Conservation (phyloP, 2,113 vertebrate genomes). For the Malurus alboscapulatus region DNA sequence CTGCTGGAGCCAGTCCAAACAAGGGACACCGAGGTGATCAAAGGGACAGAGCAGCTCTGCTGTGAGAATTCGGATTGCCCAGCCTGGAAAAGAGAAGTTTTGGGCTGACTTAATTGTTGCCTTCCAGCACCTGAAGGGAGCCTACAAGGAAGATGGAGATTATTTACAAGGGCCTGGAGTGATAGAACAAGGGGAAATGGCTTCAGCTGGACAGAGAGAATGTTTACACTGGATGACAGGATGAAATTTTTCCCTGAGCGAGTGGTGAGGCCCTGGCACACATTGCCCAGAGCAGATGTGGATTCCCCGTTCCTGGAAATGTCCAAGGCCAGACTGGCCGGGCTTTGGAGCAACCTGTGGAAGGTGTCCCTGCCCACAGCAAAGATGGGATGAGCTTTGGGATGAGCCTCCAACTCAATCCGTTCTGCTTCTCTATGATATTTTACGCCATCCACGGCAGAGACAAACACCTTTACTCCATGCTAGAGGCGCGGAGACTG, state of each 20-base stretch:
- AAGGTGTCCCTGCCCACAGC: accelerated
- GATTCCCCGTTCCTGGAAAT: background rate
- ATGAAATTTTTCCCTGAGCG: background rate
- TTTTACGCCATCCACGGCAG: background rate
- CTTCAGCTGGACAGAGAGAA: background rate
- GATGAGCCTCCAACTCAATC: background rate
- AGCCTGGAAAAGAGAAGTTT: background rate
- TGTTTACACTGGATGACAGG: background rate
- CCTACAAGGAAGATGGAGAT: background rate
- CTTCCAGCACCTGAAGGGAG: background rate
- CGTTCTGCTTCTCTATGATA: background rate
- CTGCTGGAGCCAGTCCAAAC: background rate
- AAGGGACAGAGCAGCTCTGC: background rate
- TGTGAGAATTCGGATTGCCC: accelerated
- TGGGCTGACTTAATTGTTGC: background rate
- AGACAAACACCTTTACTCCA: background rate
- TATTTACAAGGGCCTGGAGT: background rate
- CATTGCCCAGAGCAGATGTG: background rate
- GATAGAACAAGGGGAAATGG: background rate
- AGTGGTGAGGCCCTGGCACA: accelerated
- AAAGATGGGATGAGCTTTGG: background rate
- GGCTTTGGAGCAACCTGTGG: background rate
- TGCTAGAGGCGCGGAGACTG: too few relatives aligned
- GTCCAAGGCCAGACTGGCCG: background rate
- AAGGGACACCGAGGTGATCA: background rate